Conservation (phyloP, 2,888 invertebrate species). For the Kuschelorhynchus macadamiae region DNA sequence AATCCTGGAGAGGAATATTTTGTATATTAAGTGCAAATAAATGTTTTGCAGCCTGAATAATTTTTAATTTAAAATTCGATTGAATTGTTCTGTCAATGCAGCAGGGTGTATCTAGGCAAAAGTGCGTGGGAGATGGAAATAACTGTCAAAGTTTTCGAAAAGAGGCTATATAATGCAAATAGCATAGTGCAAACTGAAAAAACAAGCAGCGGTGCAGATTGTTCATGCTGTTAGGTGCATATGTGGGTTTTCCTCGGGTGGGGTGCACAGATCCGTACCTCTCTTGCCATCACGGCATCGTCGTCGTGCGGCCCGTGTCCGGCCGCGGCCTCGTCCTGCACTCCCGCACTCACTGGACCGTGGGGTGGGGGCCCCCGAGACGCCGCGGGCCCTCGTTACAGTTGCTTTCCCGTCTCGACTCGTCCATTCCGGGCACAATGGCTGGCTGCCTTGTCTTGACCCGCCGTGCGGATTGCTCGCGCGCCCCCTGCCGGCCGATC, state of each 20-base stretch:
- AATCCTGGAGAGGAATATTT: too few species aligned
- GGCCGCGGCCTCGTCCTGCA: constrained; percentile 60
- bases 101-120: constrained; percentile 37
- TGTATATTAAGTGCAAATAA: not conserved
- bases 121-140: constrained; percentile 34
- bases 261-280: constrained; percentile 68
- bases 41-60: not conserved
- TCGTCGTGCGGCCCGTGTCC: constrained; percentile 72
- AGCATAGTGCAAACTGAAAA: constrained; percentile 17
- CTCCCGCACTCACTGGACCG: constrained; percentile 49
- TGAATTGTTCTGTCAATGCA: constrained; percentile 18
- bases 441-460: constrained; percentile 46
- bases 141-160: constrained; percentile 24
- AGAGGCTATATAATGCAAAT: constrained; percentile 27
- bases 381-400: constrained; percentile 47
- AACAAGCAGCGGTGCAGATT: constrained; percentile 14
- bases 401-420: constrained; percentile 45
- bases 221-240: constrained; percentile 17
- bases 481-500: constrained; percentile 65
- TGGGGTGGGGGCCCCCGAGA: constrained; percentile 48
- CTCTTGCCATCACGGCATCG: constrained; percentile 83
- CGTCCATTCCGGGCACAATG: constrained; percentile 50
- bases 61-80: not conserved
- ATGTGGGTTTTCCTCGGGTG: constrained; percentile 36
- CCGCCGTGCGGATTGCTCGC: constrained; percentile 48